phyloP scores from a whole-genome alignment of 2,113 vertebrate genomes.

The Ardeotis arabs region DNA sequence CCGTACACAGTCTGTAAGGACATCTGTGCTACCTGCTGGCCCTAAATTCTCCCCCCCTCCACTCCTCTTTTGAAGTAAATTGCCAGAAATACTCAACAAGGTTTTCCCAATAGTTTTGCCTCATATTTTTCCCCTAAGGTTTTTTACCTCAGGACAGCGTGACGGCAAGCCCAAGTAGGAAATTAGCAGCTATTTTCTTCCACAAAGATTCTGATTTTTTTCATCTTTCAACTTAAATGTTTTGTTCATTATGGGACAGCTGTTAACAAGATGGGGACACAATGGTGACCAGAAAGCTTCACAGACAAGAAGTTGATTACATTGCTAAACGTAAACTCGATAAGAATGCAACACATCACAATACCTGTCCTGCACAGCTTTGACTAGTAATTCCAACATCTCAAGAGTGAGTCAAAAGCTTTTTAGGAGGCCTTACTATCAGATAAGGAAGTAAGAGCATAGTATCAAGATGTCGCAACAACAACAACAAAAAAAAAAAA shows the following conservation, averaged over 20 bases:
- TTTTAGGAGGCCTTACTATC: background rate
- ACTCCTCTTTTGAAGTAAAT: background rate
- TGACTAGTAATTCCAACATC: background rate
- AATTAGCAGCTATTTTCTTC: background rate
- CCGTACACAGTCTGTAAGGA: background rate
- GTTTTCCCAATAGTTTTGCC: background rate
- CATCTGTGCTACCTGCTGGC: background rate
- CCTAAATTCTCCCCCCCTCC: background rate
- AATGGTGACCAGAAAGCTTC: background rate
- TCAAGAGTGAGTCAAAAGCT: background rate
- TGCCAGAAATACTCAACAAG: background rate
- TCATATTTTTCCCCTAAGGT: background rate
- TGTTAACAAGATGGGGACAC: background rate
- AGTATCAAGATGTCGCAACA: background rate
- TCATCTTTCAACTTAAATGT: background rate
- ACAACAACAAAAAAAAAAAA: too few species aligned
- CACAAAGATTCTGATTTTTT: background rate
- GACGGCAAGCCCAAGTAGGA: background rate
- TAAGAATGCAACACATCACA: background rate
- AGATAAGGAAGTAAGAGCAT: background rate
- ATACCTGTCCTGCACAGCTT: background rate
- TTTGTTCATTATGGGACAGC: background rate
- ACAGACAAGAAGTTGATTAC: background rate
- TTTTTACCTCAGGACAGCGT: background rate
- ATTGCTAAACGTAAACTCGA: background rate